Base-by-base conservation (phyloP, 2,113 vertebrate species). In the Pelobates fuscus region DNA sequence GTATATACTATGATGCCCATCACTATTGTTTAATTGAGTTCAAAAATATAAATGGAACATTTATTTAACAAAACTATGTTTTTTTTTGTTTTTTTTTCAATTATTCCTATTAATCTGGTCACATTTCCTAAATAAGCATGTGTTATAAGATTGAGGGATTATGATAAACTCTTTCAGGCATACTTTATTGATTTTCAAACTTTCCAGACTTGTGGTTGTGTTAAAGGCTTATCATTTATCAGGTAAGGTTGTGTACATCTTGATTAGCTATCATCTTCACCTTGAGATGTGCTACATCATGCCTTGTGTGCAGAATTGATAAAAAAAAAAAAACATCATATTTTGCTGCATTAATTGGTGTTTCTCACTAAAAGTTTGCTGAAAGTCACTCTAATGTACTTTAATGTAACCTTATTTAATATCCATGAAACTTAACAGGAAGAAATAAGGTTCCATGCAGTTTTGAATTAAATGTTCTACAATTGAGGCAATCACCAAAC, bases 231-330 rank as follows among this genome's bases (percentile, higher is more conserved):
- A 63, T 72, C 43, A 32, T 71, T 52, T 54, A 72, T 72, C 26
- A 64, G 70, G 12, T 32, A 37, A 63, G 44, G 44, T 20, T 21
- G 26, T 54, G 59, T 29, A 18, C 70, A 72, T 72, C 59, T 63
- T 63, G 70, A 72, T 72, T 72, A 63, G 44, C 15, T 24, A 52
- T 72, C 70, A 49, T 30, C 70, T 71, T 71, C 70, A 72, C 44
- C 59, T 52, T 64, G 60, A 72, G 27, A 37, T 72, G 59, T 64
- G 43, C 70, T 61, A 54, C 15, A 71, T 60, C 55, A 71, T 37
- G 49, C 8, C 10, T 52, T 62, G 43, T 37, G 44, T 72, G 23
- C 59, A 72, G 44, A 54, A 63, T 54, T 27, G 60, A 72, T 72
- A 72, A 64, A 29, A 24, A 2, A 44, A 72, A 63, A 72, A 64